Percentiles rank a stretch among this genome's conserved stretches.
Conservation (phyloP, 2,888 invertebrate species). For the Ophioninae sp. region DNA sequence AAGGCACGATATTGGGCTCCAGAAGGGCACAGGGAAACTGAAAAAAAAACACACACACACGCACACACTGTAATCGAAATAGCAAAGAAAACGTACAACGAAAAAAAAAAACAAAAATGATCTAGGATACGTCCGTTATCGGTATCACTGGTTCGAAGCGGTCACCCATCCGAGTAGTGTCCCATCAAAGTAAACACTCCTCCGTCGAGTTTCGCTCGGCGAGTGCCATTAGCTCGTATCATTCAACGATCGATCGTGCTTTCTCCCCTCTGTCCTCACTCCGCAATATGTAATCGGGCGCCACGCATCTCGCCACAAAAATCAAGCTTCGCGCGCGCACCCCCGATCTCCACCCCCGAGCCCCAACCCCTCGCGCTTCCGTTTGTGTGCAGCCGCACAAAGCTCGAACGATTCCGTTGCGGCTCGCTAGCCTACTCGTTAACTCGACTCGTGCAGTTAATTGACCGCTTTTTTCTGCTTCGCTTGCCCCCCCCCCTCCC, state of each 20-base stretch:
- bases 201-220: not conserved
- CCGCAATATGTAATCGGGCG: not conserved
- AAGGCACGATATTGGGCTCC: not conserved
- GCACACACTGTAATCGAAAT: too few relatives aligned
- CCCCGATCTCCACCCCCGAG: not conserved
- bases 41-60: not conserved
- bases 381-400: not conserved
- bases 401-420: constrained; percentile 7
- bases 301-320: not conserved
- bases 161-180: not conserved
- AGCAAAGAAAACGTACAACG: too few relatives aligned
- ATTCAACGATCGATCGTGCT: not conserved
- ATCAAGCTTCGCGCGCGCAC: not conserved
- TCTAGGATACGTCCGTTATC: too few relatives aligned
- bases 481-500: constrained; percentile 6
- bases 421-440: constrained; percentile 20
- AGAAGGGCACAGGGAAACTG: not conserved
- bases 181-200: not conserved
- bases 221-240: not conserved
- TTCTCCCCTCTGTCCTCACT: not conserved
- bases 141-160: not conserved
- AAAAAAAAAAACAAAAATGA: too few relatives aligned
- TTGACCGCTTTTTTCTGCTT: constrained; percentile 29
- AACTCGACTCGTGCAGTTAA: constrained; percentile 42
- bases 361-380: not conserved